Conservation (phyloP, 2,888 invertebrate species). For the Polydrusus pterygomalis region DNA sequence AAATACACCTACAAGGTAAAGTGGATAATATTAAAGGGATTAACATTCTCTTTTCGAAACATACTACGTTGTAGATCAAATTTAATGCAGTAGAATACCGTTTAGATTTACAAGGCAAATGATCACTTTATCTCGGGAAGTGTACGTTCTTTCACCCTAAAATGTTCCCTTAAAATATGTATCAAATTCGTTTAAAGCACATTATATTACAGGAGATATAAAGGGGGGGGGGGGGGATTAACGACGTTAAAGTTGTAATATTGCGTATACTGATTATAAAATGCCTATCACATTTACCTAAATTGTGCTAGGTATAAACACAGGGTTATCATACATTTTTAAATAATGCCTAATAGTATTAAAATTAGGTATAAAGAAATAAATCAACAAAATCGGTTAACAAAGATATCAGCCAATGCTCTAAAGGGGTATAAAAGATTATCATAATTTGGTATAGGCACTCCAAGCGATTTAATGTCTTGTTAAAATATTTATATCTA, state of each 20-base stretch:
- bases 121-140: slow-evolving; percentile 19
- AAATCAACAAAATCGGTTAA: too few species aligned
- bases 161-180: slow-evolving; percentile 15
- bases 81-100: slow-evolving; percentile 37
- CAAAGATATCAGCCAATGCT: too few species aligned
- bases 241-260: slow-evolving; percentile 2
- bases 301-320: not conserved
- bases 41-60: slow-evolving; percentile 52
- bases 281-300: not conserved
- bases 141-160: slow-evolving; percentile 23
- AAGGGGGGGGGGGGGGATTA: slow-evolving; percentile 6
- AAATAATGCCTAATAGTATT: too few species aligned
- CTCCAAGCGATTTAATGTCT: too few species aligned
- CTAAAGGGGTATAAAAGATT: too few species aligned
- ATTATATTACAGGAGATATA: slow-evolving; percentile 22
- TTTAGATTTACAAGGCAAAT: slow-evolving; percentile 47
- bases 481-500: too few species aligned
- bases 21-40: slow-evolving; percentile 50
- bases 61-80: slow-evolving; percentile 42
- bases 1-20: slow-evolving; percentile 50
- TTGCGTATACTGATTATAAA: not conserved
- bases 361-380: too few species aligned
- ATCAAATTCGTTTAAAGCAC: slow-evolving; percentile 19
- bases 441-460: too few species aligned
- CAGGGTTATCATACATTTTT: too few species aligned